Base-by-base conservation (phyloP, 2,888 invertebrate genomes). In the Holacanthella duospinosa region DNA sequence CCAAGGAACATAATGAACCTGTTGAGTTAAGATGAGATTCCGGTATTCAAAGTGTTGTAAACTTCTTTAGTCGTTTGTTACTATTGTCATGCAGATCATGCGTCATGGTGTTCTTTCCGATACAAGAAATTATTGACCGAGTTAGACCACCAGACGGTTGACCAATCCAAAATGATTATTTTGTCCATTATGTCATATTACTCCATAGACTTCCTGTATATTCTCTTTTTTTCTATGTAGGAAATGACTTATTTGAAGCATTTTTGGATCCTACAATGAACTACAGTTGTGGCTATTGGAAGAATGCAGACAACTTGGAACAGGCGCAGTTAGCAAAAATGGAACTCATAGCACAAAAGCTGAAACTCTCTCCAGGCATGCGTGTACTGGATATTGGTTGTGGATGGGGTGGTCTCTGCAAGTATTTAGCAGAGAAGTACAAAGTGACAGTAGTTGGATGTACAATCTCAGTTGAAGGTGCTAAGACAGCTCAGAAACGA, bases 221-320 rank as follows among this genome's bases (percentile, higher is more conserved):
- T n/a, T n/a, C 36, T 36, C 16, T 36, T 6, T 36, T 36, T 36
- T 16, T 36, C 6, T 36, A 9, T 36, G 55, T 55, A 70, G 70
- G 71, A 25, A 71, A 71, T 61, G 67, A 68, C 4, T 57, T 69
- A 29, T 71, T 68, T 55, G 66, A 67, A 48, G 57, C 64, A 19
- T 66, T 71, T 55, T 62, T 71, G 59, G 71, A 69, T 55, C 66
- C 69, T 1, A 60, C 64, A 1, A 69, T 69, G 67, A 68, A 66
- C 55, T 69, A 71, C 60, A 65, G 60, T 29, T 65, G 67, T 57
- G 67, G 65, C 1, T 67, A 65, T 48, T 67, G 67, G 67, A 58
- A 43, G 36, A 59, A 60, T 2, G 59, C 66, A 1, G 44, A 60
- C 26, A 60, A 62, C 29, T 29, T 66, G 26, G 57, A 66, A 53